These are phyloP conservation scores for Sphaeramia orbicularis DNA, from an alignment of 2,797 vertebrate genomes.

Conservation along the genomic window DNA sequence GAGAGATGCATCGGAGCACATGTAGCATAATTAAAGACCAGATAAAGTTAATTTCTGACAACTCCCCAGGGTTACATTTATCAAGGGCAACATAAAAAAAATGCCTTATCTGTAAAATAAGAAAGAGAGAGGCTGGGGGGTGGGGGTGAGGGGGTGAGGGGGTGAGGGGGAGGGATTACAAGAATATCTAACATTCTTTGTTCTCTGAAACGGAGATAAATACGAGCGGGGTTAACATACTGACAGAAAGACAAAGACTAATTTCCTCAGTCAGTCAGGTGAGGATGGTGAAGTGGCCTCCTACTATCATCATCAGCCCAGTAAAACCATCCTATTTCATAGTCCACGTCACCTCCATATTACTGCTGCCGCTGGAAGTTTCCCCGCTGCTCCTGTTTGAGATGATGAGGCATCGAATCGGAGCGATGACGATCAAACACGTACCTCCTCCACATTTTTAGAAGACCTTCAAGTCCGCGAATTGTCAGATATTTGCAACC, in stretches of 20 bases:
- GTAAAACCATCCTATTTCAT: constrained; percentile 67
- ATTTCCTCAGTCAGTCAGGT: constrained; percentile 63
- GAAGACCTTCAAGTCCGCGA: neutral
- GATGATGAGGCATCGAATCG: neutral
- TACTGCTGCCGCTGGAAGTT: constrained; percentile 24
- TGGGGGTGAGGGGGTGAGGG: too few relatives aligned
- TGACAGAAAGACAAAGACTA: constrained; percentile 59
- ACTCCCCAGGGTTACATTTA: constrained; percentile 68
- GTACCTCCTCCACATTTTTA: neutral
- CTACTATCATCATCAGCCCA: constrained; percentile 49
- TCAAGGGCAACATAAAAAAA: constrained; percentile 72
- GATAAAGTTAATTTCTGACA: constrained; percentile 82
- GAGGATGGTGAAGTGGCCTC: constrained; percentile 55
- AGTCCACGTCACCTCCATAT: constrained; percentile 58
- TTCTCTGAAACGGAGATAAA: constrained; percentile 56
- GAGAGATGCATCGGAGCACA: constrained; percentile 71
- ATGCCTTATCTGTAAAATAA: constrained; percentile 54
- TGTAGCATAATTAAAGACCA: constrained; percentile 78
- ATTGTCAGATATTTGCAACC: too few relatives aligned
- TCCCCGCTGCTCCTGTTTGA: constrained; percentile 4
- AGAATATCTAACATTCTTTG: constrained; percentile 51
- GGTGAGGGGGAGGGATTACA: neutral
- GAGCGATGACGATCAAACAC: neutral
- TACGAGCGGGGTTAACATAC: constrained; percentile 35
- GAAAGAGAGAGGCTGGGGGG: constrained; percentile 33